Conservation (phyloP, 2,797 vertebrate species). For the Pseudomugil tenellus region DNA sequence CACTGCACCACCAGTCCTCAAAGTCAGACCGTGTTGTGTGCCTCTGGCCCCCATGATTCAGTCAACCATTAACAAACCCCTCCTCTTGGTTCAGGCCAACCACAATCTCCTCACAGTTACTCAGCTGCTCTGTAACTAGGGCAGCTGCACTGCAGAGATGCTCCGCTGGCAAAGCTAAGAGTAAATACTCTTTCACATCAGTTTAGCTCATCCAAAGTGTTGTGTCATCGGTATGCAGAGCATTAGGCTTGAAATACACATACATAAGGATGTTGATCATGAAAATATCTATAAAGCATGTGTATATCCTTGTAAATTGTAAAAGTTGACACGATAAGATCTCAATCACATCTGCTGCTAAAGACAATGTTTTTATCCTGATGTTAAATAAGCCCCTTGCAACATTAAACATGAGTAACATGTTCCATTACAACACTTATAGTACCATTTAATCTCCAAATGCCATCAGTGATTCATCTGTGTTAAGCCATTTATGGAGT, state of each 20-base stretch:
- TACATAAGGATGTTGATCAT: not conserved
- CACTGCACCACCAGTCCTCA: constrained; percentile 18
- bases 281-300: not conserved
- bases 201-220: constrained; percentile 36
- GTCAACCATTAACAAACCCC: constrained; percentile 59
- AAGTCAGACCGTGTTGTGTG: constrained; percentile 31
- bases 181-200: constrained; percentile 57
- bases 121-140: constrained; percentile 77
- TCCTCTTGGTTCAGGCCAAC: constrained; percentile 56
- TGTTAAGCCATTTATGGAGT: too few relatives aligned
- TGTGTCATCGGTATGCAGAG: not conserved
- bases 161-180: constrained; percentile 42
- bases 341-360: not conserved
- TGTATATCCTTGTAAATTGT: not conserved
- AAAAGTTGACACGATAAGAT: too few relatives aligned
- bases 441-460: not conserved
- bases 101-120: constrained; percentile 51
- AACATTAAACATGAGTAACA: not conserved
- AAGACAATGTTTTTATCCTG: not conserved
- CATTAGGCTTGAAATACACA: not conserved
- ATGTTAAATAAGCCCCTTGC: not conserved
- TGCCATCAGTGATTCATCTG: not conserved
- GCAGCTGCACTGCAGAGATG: constrained; percentile 74
- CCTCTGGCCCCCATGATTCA: constrained; percentile 55
- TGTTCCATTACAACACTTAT: not conserved